Conservation (phyloP, 2,888 invertebrate genomes). For the Cataglyphis albicans region DNA sequence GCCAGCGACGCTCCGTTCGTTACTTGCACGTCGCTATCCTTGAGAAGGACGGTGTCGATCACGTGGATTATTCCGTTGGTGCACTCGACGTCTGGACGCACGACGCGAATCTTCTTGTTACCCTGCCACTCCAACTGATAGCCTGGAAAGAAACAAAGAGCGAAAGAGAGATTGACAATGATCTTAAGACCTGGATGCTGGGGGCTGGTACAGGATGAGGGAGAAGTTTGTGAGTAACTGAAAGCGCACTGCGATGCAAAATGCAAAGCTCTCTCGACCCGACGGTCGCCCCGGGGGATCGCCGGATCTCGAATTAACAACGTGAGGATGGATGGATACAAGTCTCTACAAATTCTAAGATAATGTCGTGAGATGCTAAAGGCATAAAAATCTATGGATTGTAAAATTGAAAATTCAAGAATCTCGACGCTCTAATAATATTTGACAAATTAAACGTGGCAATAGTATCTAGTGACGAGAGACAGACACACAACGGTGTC, state of each 20-base stretch:
- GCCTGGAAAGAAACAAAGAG: slow-evolving; percentile 88
- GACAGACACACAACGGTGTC: not conserved
- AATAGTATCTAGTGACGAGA: slow-evolving; percentile 10
- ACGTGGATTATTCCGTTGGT: slow-evolving; percentile 98
- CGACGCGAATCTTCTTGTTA: slow-evolving; percentile 92
- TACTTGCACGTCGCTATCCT: slow-evolving; percentile 93
- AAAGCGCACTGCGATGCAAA: slow-evolving; percentile 47
- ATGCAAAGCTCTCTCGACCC: slow-evolving; percentile 30
- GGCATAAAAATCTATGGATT: not conserved
- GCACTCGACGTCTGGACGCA: slow-evolving; percentile 97
- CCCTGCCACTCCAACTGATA: slow-evolving; percentile 95
- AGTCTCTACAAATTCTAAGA: not conserved
- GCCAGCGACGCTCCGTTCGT: slow-evolving; percentile 86
- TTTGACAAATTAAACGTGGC: slow-evolving; percentile 1
- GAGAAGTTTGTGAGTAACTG: slow-evolving; percentile 1
- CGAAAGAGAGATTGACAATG: slow-evolving; percentile 49
- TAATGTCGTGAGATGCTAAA: slow-evolving; percentile 17
- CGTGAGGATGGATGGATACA: not conserved
- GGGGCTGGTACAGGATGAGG: not conserved
- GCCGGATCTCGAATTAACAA: slow-evolving; percentile 18
- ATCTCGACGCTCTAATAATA: not conserved
- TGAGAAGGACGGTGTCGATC: slow-evolving; percentile 94
- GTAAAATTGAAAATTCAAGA: not conserved
- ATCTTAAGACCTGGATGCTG: not conserved
- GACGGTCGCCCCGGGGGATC: not conserved